Evolutionary conservation across 2,113 vertebrate genomes (phyloP).

Genomic region (Mormoops blainvillei): DNA sequence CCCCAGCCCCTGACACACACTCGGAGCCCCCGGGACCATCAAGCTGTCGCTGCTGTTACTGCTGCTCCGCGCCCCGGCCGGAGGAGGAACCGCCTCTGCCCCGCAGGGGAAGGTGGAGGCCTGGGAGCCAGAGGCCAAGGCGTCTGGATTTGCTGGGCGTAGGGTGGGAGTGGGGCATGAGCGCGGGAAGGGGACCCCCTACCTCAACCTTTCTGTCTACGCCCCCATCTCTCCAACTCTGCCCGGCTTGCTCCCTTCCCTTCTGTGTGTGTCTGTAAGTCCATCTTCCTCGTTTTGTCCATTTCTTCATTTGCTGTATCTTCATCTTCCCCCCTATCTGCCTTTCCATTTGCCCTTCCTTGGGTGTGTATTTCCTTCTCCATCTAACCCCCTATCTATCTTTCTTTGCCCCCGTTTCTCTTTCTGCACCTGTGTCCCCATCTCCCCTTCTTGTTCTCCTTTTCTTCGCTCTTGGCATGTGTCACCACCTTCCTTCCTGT

Average conservation of each 20-base stretch:
- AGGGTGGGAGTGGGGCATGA: constrained; percentile 1
- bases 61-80: background rate
- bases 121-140: constrained; percentile 20
- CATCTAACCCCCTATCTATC: background rate
- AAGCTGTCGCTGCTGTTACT: constrained; percentile 22
- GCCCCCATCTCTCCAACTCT: constrained; percentile 43
- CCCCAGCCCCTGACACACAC: constrained; percentile 38
- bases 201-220: constrained; percentile 46
- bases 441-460: background rate
- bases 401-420: background rate
- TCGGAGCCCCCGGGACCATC: constrained; percentile 37
- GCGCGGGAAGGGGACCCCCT: constrained; percentile 29
- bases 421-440: background rate
- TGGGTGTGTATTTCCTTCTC: background rate
- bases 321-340: constrained; percentile 1
- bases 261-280: background rate
- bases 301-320: constrained; percentile 11
- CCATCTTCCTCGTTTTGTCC: background rate
- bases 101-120: constrained; percentile 51
- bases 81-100: constrained; percentile 44
- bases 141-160: constrained; percentile 41
- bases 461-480: constrained; percentile 11
- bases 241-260: background rate
- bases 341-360: background rate
- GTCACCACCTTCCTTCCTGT: constrained; percentile 46